Percentiles rank a stretch among this genome's conserved stretches.
These are phyloP conservation scores for Parotocinclus haroldoi DNA, from an alignment of 2,797 vertebrate species.

Conservation along the genomic window DNA sequence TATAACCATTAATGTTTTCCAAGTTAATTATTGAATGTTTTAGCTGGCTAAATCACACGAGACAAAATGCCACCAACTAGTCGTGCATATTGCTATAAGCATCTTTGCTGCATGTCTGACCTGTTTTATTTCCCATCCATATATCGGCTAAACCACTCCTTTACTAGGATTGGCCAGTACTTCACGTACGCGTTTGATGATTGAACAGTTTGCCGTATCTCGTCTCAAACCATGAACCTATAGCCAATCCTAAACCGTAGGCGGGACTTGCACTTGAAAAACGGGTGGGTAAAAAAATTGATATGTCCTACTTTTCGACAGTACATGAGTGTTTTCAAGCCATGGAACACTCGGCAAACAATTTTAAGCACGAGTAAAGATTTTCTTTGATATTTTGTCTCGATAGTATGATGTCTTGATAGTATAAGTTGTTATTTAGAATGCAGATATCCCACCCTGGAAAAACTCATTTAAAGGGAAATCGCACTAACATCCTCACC, in stretches of 20 bases:
- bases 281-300: constrained; percentile 5
- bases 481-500: too few species aligned
- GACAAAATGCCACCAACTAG: not conserved
- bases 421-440: too few species aligned
- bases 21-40: not conserved
- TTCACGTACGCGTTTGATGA: not conserved
- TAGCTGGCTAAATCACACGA: not conserved
- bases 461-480: too few species aligned
- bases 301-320: constrained; percentile 16
- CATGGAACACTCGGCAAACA: too few species aligned
- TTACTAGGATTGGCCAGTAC: not conserved
- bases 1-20: not conserved
- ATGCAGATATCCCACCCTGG: too few species aligned
- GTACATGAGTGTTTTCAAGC: too few species aligned
- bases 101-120: not conserved
- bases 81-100: not conserved
- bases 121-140: not conserved
- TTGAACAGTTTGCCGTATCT: not conserved
- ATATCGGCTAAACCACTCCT: constrained; percentile 1
- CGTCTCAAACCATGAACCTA: not conserved
- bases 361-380: too few species aligned
- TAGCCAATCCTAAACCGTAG: not conserved
- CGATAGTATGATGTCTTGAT: too few species aligned
- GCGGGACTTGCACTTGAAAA: not conserved
- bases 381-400: too few species aligned